A percentile compares a stretch with the other conserved stretches of the same genome.
phyloP scores from a whole-genome alignment of 2,113 vertebrate species.

The Bagarius yarrelli region DNA sequence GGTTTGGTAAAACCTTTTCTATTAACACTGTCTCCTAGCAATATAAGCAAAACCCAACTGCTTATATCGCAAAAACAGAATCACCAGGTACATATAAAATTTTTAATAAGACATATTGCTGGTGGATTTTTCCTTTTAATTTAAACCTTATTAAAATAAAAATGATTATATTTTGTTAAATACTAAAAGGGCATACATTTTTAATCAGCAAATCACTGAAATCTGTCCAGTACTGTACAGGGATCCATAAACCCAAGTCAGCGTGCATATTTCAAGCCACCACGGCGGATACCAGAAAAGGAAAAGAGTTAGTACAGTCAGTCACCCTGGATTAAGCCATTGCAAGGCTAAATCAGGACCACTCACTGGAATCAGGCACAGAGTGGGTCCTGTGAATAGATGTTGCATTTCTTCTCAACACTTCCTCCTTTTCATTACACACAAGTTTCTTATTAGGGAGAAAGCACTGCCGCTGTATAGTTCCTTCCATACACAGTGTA shows the following conservation, averaged over 20 bases:
- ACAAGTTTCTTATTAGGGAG: conserved; percentile 45
- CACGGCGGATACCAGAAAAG: conserved; percentile 44
- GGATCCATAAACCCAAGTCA: conserved; percentile 6
- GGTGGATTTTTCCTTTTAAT: conserved; percentile 11
- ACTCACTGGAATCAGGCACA: conserved; percentile 63
- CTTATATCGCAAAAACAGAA: not conserved
- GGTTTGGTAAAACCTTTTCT: not conserved
- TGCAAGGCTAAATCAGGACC: conserved; percentile 54
- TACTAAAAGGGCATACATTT: not conserved
- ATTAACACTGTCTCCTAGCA: not conserved
- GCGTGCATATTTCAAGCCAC: conserved; percentile 47
- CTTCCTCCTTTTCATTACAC: conserved; percentile 34
- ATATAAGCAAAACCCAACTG: not conserved
- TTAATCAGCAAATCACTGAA: too few species aligned
- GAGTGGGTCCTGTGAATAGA: conserved; percentile 56
- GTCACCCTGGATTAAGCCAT: conserved; percentile 51
- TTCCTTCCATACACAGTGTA: conserved; percentile 54
- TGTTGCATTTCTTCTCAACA: conserved; percentile 17
- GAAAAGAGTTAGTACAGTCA: conserved; percentile 60
- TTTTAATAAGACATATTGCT: not conserved
- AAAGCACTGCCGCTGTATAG: conserved; percentile 29
- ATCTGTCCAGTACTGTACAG: not conserved
- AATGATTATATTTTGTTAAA: conserved; percentile 1
- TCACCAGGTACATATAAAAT: not conserved
- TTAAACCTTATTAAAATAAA: not conserved